Percentiles rank a stretch among this genome's conserved stretches.
Conservation (phyloP, 2,797 vertebrate genomes). For the Oreonectes daqikongensis region DNA sequence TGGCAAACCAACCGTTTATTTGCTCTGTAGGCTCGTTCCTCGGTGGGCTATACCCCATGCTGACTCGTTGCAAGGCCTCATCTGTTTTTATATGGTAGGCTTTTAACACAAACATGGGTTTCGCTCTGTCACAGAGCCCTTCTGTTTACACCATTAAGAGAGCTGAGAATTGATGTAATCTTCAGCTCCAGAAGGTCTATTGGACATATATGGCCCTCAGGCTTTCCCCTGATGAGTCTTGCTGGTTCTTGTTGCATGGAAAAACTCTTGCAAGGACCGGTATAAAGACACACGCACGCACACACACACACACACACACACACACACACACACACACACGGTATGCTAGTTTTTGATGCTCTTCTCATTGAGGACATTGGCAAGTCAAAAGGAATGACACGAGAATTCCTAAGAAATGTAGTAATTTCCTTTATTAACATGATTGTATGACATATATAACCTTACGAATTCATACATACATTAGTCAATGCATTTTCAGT, state of each 20-base stretch:
- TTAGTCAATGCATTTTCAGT: no score
- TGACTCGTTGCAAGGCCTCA: constrained; percentile 45
- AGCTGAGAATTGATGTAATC: constrained; percentile 46
- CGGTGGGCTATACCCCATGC: constrained; percentile 43
- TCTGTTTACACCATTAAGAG: constrained; percentile 39
- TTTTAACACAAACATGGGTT: constrained; percentile 43
- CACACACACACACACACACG: no score
- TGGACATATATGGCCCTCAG: constrained; percentile 39
- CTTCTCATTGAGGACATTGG: no score
- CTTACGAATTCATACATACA: no score
- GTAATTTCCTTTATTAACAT: no score
- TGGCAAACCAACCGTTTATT: constrained; percentile 67
- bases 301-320: no score
- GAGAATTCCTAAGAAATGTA: no score
- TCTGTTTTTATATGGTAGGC: constrained; percentile 42
- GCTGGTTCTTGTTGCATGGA: constrained; percentile 21
- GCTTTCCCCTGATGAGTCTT: constrained; percentile 14
- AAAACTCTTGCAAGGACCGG: constrained; percentile 4
- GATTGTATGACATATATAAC: no score
- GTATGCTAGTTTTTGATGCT: no score
- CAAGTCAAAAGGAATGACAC: no score
- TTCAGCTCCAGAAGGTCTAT: constrained; percentile 32
- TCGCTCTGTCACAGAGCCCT: constrained; percentile 27
- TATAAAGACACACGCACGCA: background rate
- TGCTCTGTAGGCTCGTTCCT: constrained; percentile 28